Percentiles rank a stretch among this genome's conserved stretches.
Conservation (phyloP, 64 coral and sea anemone genomes). For the Anthopleura sola region DNA sequence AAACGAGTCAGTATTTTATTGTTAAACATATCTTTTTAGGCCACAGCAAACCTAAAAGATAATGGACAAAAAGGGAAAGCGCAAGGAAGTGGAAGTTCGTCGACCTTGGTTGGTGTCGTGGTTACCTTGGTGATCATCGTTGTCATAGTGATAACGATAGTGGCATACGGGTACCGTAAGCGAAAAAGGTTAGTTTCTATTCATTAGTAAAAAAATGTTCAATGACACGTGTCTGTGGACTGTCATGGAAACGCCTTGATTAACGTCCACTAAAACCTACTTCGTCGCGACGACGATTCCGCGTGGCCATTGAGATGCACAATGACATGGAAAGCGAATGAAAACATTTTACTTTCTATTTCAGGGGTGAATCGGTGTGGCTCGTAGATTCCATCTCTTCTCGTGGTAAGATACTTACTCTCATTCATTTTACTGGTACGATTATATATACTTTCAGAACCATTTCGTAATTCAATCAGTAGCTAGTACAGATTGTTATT, state of each 20-base stretch:
- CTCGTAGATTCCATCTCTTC: neutral
- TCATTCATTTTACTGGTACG: neutral
- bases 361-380: neutral
- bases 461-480: too few relatives aligned
- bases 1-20: too few relatives aligned
- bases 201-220: too few relatives aligned
- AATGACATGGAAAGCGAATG: too few relatives aligned
- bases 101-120: neutral
- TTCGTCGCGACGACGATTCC: too few relatives aligned
- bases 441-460: too few relatives aligned
- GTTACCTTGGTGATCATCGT: neutral
- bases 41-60: neutral
- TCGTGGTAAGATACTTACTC: neutral
- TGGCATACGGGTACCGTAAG: neutral
- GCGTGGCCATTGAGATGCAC: too few relatives aligned
- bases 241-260: too few relatives aligned
- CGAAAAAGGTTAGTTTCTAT: neutral
- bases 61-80: neutral
- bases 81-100: neutral
- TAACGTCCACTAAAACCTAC: too few relatives aligned
- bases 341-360: neutral
- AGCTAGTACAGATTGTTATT: too few relatives aligned
- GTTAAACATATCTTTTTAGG: neutral
- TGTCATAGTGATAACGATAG: neutral
- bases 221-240: too few relatives aligned